Conservation (phyloP, 2,797 vertebrate genomes). For the Pantherophis alleghaniensis region DNA sequence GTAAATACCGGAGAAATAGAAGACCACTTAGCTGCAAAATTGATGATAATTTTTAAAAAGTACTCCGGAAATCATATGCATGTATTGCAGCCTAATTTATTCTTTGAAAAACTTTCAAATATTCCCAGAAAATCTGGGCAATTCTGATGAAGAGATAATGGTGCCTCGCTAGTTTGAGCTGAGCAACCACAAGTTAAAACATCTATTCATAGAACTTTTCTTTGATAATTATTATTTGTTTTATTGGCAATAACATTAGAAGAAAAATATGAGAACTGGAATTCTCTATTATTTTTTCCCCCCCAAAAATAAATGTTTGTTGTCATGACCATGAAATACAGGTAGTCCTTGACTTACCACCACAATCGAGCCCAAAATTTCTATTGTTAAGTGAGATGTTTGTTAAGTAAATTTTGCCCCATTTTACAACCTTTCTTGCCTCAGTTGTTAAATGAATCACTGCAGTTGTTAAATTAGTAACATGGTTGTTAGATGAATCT, state of each 20-base stretch:
- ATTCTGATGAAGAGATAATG: neutral
- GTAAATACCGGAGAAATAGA: constrained; percentile 40
- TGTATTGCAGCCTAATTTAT: neutral
- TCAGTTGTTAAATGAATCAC: neutral
- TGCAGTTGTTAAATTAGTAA: neutral
- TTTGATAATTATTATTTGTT: neutral
- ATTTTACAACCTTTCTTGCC: neutral
- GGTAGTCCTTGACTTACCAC: neutral
- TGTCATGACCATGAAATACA: neutral
- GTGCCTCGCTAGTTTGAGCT: neutral
- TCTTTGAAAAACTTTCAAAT: constrained; percentile 23
- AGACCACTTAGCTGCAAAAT: constrained; percentile 42
- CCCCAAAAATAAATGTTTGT: neutral
- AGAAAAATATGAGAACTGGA: neutral
- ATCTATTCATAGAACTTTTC: neutral
- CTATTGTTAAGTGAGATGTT: neutral
- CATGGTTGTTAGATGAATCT: neutral
- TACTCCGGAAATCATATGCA: neutral
- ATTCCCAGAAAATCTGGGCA: neutral
- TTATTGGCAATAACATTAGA: neutral
- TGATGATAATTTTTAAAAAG: neutral
- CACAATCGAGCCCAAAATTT: neutral
- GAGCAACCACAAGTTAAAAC: neutral
- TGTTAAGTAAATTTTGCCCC: neutral
- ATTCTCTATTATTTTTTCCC: neutral